Base-by-base conservation (phyloP, 2,888 invertebrate genomes). In the Bedellia somnulentella region DNA sequence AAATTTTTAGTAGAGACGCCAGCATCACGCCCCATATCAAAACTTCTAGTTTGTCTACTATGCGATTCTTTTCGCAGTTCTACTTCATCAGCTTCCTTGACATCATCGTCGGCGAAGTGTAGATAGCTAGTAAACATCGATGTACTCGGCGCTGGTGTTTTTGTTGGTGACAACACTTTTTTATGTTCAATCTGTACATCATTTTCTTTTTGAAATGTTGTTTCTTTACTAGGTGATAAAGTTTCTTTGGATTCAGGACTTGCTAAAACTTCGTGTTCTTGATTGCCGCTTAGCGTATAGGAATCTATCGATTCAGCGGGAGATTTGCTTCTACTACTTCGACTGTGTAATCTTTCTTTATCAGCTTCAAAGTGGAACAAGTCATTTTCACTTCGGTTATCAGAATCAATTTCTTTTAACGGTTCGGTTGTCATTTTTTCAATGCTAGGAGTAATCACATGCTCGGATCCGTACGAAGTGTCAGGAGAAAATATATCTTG, bases 361-460 rank as follows among this genome's bases (percentile, higher is more conserved):
- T 73, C 75, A 11, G 52, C 61, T 44, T 75, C 75, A 32, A 75
- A 73, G 36, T 71, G 75, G 33, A 75, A 73, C 32, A 83, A 67
- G 36, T 87, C 86, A 16, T 79, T 79, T 45, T 92, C 91, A 51
- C 89, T 87, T 35, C 82, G 81, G 45, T 86, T 89, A 23, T 90
- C 81, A 38, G 83, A 83, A 42, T 71, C 70, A 37, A 61, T 68
- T 5, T 70, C 68, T 40, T 58, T 70, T 4, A 52, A 31, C 1
- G 58, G 52, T 40, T 86, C 82, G 27, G 47, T 50, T 0, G 44
- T 48, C 12, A 43, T 50, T 38, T 60, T 70, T 29, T 77, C 77
- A 2, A 66, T 40, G 36, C 45, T 62, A 0, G 77, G 77, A 2
- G 77, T 76, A 2, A 56, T 44, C 1, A 73, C 54, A 23, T 70